Evolutionary conservation across 2,888 invertebrate species (phyloP), one percentile per base, ranked within the genome.

Genomic region (Polydesmus complanatus): DNA sequence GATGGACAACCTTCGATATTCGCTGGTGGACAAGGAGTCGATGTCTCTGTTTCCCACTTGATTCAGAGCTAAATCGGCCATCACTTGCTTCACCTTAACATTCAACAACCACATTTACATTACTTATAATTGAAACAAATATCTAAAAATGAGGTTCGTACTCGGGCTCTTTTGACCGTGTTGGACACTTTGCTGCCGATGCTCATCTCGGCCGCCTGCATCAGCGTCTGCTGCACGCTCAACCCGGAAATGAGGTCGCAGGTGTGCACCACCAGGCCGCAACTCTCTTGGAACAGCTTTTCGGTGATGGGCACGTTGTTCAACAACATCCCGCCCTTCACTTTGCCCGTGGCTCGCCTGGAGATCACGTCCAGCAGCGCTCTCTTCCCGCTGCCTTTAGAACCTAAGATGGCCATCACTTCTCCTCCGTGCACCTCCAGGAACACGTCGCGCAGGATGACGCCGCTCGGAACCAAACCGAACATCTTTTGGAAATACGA

Each of bases 381-480:
- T 37, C 92, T 83, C 72, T 97, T 97, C 0, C 96, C 96, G 68
- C 93, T 93, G 18, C 92, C 93, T 79, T 92, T 92, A 0, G 93
- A 92, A 11, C 95, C 95, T 50, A 94, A 77, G 62, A 95, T 84
- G 37, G 94, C 94, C 70, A 94, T 84, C 58, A 95, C 88, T 74
- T 95, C 94, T 3, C 94, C 94, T 56, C 91, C 89, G 70, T 88
- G 86, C 0, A 94, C 89, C 64, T 86, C 86, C 69, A 94, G 82
- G 22, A 89, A 90, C 3, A 95, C 90, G 77, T 94, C 93, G 74
- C 94, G 90, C 18, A 95, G 79, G 60, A 95, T 91, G 37, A 92
- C 81, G 0, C 88, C 89, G 1, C 86, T 86, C 70, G 86, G 86
- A 60, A 87, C 83, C 26, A 82, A 85, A 0, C 88, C 88, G 52